These are phyloP conservation scores for Phrynosoma blainvillii DNA, from an alignment of 2,113 vertebrate species.

Conservation along the genomic window DNA sequence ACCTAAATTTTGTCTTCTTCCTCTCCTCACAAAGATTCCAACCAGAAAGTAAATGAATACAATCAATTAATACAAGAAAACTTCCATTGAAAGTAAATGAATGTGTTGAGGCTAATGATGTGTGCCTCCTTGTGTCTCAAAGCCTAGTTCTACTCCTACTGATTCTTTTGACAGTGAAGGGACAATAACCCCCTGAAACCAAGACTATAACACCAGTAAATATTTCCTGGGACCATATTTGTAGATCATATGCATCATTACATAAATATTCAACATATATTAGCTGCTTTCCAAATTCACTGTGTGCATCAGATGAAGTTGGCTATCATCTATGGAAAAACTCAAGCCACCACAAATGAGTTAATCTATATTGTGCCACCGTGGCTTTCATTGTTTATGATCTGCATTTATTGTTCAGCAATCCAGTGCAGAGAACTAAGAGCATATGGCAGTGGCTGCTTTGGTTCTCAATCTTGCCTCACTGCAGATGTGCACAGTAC, in stretches of 20 bases:
- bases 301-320: neutral
- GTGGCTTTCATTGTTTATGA: slow-evolving; percentile 18
- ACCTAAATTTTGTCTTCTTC: no score
- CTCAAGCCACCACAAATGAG: neutral
- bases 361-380: neutral
- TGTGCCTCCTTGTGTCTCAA: neutral
- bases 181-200: neutral
- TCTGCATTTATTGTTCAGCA: slow-evolving; percentile 12
- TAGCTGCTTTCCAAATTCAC: neutral
- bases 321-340: neutral
- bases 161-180: neutral
- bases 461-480: slow-evolving; percentile 28
- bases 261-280: neutral
- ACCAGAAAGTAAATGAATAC: neutral
- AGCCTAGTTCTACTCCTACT: neutral
- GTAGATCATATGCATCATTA: neutral
- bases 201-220: neutral
- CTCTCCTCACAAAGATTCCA: neutral
- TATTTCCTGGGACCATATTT: neutral
- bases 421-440: neutral
- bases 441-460: slow-evolving; percentile 22
- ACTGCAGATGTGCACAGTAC: slow-evolving; percentile 33
- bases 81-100: neutral
- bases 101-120: neutral
- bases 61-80: neutral